Conservation (phyloP, 2,888 invertebrate species). For the Polymixis flavicincta region DNA sequence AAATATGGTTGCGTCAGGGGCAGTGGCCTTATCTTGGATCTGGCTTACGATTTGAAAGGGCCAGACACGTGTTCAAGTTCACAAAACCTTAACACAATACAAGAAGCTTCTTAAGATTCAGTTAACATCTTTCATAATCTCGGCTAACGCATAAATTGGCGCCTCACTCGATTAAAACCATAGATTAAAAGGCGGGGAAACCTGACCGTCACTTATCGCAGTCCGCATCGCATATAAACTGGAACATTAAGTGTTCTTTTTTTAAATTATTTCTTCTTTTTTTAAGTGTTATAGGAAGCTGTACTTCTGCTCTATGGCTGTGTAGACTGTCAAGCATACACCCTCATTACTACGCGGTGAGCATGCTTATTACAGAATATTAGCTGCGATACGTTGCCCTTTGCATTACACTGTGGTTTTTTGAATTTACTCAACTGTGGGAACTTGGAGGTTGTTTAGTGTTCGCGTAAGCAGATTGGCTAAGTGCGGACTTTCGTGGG, state of each 20-base stretch:
- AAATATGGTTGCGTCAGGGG: neutral
- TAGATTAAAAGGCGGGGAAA: conserved; percentile 38
- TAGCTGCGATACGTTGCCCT: conserved; percentile 74
- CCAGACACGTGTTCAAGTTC: conserved; percentile 11
- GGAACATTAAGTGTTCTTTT: conserved; percentile 21
- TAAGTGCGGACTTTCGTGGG: conserved; percentile 20
- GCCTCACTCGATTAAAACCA: conserved; percentile 39
- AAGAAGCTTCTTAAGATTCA: conserved; percentile 34
- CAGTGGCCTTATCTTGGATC: neutral
- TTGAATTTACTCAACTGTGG: conserved; percentile 80
- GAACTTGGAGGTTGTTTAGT: conserved; percentile 69
- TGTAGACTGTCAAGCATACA: conserved; percentile 56
- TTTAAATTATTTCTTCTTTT: neutral
- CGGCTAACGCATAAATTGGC: conserved; percentile 39
- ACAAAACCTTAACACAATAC: conserved; percentile 12
- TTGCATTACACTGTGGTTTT: conserved; percentile 78
- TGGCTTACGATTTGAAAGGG: conserved; percentile 21
- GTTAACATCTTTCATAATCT: conserved; percentile 11
- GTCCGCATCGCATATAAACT: conserved; percentile 41
- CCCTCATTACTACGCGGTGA: conserved; percentile 71
- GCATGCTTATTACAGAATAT: conserved; percentile 77
- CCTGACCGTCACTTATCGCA: conserved; percentile 11
- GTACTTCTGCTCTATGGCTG: conserved; percentile 52
- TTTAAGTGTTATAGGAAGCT: conserved; percentile 13
- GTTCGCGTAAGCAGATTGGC: conserved; percentile 60